phyloP scores from a whole-genome alignment of 2,888 invertebrate species.

The Melinaea marsaeus region DNA sequence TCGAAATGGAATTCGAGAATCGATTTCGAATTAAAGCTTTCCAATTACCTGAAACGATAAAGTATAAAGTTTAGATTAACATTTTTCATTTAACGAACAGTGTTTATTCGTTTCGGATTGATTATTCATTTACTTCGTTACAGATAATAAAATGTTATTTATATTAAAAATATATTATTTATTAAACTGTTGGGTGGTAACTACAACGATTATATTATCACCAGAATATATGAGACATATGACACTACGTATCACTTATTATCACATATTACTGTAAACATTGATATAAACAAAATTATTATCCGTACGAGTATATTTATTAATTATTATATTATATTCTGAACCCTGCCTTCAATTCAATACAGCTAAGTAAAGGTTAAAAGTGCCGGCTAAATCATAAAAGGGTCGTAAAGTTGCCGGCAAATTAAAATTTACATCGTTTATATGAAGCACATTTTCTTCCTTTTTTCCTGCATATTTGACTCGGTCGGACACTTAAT shows the following conservation, averaged over 20 bases:
- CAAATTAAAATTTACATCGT: conserved; percentile 77
- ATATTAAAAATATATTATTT: conserved; percentile 19
- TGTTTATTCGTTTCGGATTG: neutral
- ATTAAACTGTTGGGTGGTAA: conserved; percentile 24
- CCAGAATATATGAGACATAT: conserved; percentile 29
- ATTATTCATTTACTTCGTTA: neutral
- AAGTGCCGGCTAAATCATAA: conserved; percentile 72
- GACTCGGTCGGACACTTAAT: conserved; percentile 71
- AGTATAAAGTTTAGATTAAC: conserved; percentile 10
- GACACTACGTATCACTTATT: conserved; percentile 32
- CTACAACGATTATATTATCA: conserved; percentile 20
- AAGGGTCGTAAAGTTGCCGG: conserved; percentile 72
- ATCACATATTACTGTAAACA: conserved; percentile 9
- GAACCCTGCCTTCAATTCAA: conserved; percentile 58
- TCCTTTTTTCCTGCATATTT: conserved; percentile 62
- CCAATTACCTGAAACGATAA: conserved; percentile 13
- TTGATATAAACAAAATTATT: conserved; percentile 23
- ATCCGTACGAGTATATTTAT: neutral
- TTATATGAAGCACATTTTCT: conserved; percentile 70
- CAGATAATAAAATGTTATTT: conserved; percentile 11
- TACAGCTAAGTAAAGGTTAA: conserved; percentile 70
- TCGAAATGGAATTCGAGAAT: conserved; percentile 27
- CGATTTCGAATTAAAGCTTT: conserved; percentile 51
- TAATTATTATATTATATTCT: conserved; percentile 36
- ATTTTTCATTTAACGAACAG: conserved; percentile 13